Evolutionary conservation across 2,113 vertebrate species (phyloP).

Genomic region (Panthera uncia): DNA sequence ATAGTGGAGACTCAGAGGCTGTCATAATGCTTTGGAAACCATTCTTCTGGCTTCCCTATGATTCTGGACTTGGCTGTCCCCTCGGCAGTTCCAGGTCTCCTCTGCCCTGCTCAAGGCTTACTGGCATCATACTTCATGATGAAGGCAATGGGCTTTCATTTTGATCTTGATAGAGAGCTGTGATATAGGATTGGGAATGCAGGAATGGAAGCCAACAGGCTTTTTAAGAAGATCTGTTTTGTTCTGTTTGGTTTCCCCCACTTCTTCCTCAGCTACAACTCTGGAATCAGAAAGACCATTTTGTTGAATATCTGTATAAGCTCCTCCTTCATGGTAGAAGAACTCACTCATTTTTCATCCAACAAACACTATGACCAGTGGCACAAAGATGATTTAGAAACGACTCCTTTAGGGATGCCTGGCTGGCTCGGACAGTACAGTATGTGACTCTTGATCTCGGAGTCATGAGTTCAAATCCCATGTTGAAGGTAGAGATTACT

Average conservation of each 20-base stretch:
- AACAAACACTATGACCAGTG: neutral
- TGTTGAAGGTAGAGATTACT: neutral
- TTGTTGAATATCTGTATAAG: neutral
- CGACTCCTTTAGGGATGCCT: neutral
- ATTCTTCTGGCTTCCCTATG: constrained; percentile 5
- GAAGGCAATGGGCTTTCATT: neutral
- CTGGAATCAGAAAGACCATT: neutral
- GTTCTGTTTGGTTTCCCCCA: neutral
- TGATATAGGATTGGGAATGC: neutral
- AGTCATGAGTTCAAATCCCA: neutral
- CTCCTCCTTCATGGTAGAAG: neutral
- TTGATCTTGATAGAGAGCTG: neutral
- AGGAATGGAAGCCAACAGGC: neutral
- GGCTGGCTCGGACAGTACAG: neutral
- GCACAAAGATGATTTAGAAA: neutral
- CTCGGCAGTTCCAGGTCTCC: neutral
- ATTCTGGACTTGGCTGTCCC: neutral
- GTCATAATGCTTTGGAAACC: neutral
- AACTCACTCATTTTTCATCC: constrained; percentile 44
- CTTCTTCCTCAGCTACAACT: neutral
- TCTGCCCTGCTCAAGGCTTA: neutral
- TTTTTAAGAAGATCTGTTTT: neutral
- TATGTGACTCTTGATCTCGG: neutral
- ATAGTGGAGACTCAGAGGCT: neutral
- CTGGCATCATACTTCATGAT: neutral